Conservation (phyloP, 1,140 invertebrate genomes). For the Bathynomus jamesi region DNA sequence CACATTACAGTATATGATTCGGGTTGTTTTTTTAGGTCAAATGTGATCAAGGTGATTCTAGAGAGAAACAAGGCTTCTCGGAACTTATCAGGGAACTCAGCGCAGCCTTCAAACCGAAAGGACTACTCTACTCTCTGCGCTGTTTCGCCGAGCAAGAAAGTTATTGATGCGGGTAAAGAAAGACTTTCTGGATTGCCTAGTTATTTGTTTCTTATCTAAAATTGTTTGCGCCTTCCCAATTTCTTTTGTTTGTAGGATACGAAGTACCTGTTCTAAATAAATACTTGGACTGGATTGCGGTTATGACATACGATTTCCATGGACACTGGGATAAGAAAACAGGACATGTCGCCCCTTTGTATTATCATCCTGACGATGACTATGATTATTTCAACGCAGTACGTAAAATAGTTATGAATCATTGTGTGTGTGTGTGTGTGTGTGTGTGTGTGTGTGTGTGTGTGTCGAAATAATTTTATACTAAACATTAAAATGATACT, state of each 20-base stretch:
- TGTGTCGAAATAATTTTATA: no score
- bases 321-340: conserved; percentile 49
- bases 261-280: conserved; percentile 60
- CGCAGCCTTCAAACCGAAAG: conserved; percentile 58
- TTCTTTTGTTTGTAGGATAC: conserved; percentile 52
- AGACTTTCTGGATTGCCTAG: no score
- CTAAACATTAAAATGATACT: no score
- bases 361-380: conserved; percentile 43
- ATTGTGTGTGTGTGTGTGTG: no score
- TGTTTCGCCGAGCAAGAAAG: conserved; percentile 72
- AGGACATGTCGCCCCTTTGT: conserved; percentile 48
- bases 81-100: conserved; percentile 61
- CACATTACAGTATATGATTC: no score
- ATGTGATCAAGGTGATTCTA: conserved; percentile 63
- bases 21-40: conserved; percentile 55
- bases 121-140: conserved; percentile 69
- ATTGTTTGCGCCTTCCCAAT: not conserved
- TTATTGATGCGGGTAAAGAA: conserved; percentile 57
- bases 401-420: no score
- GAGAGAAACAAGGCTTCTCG: conserved; percentile 66
- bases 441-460: no score
- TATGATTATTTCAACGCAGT: conserved; percentile 45
- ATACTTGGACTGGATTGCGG: conserved; percentile 76
- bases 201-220: not conserved
- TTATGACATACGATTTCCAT: conserved; percentile 83